Evolutionary conservation across 2,888 invertebrate genomes (phyloP).

Genomic region (Tenthredo distinguenda): DNA sequence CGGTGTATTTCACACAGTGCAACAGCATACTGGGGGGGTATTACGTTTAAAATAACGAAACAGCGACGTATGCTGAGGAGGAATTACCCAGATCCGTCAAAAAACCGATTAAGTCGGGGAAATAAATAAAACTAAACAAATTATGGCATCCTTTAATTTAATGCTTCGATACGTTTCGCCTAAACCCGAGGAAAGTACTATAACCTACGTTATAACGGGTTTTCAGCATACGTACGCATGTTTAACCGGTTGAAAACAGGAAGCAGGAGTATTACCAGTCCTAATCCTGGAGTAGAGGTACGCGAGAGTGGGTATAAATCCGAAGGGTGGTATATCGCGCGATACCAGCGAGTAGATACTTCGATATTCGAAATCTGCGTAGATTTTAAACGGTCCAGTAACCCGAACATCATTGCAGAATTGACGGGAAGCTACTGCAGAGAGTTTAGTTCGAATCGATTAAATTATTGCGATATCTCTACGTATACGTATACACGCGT

Average conservation of each 20-base stretch:
- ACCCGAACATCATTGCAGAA: constrained; percentile 5
- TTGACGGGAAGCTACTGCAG: background rate
- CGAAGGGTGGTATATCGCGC: background rate
- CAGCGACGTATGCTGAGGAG: background rate
- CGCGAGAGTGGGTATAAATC: constrained; percentile 10
- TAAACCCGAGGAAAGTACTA: background rate
- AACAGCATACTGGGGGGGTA: background rate
- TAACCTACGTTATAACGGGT: background rate
- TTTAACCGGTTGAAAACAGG: constrained; percentile 30
- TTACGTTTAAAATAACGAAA: background rate
- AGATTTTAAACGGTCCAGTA: constrained; percentile 11
- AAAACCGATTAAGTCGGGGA: background rate
- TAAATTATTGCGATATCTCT: constrained; percentile 5
- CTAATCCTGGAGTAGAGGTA: constrained; percentile 18
- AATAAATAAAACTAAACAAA: background rate
- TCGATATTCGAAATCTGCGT: constrained; percentile 14
- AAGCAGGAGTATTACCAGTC: constrained; percentile 28
- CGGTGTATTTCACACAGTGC: constrained; percentile 1
- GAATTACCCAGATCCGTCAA: background rate
- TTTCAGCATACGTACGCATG: constrained; percentile 7
- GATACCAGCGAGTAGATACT: background rate
- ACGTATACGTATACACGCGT: background rate
- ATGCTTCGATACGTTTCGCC: background rate
- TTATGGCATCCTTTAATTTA: background rate
- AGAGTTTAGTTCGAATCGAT: constrained; percentile 21